phyloP scores from a whole-genome alignment of 2,888 invertebrate species.

The Caenorhabditis sp. region DNA sequence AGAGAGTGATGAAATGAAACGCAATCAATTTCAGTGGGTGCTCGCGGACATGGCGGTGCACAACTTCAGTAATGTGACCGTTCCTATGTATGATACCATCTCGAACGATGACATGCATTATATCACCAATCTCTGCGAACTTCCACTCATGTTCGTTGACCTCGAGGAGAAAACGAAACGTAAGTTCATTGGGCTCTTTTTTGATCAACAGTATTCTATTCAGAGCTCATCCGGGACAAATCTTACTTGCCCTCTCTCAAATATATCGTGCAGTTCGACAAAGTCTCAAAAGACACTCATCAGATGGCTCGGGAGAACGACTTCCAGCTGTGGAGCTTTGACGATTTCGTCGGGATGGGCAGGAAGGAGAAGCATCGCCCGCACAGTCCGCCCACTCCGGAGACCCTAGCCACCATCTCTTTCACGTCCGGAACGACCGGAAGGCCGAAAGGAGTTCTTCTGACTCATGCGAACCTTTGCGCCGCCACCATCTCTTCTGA shows the following conservation, averaged over 20 bases:
- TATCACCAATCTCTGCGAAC: slow-evolving; percentile 36
- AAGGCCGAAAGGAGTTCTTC: slow-evolving; percentile 53
- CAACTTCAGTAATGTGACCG: slow-evolving; percentile 53
- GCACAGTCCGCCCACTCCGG: slow-evolving; percentile 48
- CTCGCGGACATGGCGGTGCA: slow-evolving; percentile 46
- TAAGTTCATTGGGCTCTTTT: background rate
- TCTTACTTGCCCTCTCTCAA: slow-evolving; percentile 36
- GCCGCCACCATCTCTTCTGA: slow-evolving; percentile 30
- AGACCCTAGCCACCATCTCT: slow-evolving; percentile 49
- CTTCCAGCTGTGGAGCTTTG: slow-evolving; percentile 35
- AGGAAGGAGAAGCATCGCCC: slow-evolving; percentile 30
- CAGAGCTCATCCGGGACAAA: slow-evolving; percentile 38
- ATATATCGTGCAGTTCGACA: slow-evolving; percentile 45
- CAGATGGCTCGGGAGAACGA: slow-evolving; percentile 36
- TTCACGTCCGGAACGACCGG: slow-evolving; percentile 60
- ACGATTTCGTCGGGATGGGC: slow-evolving; percentile 38
- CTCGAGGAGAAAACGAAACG: slow-evolving; percentile 38
- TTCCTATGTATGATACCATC: slow-evolving; percentile 55
- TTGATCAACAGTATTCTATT: background rate
- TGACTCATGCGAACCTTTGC: slow-evolving; percentile 46
- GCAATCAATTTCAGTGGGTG: slow-evolving; percentile 33
- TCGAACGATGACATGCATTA: slow-evolving; percentile 48
- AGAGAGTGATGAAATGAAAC: background rate
- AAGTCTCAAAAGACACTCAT: slow-evolving; percentile 1
- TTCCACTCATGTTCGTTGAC: slow-evolving; percentile 48